Base-by-base conservation (phyloP, 1,140 invertebrate species). In the Pseudomyrmex gracilis region DNA sequence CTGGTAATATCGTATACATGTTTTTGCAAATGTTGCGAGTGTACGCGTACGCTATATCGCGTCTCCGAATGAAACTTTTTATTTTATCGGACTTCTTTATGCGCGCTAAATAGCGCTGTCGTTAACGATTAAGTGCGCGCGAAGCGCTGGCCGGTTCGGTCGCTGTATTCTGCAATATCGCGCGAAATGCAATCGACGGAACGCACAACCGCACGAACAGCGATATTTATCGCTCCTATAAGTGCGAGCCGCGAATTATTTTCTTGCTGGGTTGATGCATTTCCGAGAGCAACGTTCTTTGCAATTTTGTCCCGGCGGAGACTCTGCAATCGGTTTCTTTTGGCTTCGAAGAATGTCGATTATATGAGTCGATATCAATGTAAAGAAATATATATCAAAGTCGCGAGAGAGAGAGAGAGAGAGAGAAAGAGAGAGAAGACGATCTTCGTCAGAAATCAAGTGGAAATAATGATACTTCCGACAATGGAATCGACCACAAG, bases 381-480 rank as follows among this genome's bases (percentile, higher is more conserved):
- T 22, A 24, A 57, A 70, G 55, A 58, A 71, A 7, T 2, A 22
- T 34, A 34, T 58, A 1, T 20, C 20, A 10, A 10, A 34, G 24
- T n/a, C n/a, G 47, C 15, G 9, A 60, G 55, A 82, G n/a, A 13
- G 34, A 43, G 70, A 34, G 34, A 34, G 5, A 34, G 34, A 34
- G 34, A 34, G 0, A 34, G 34, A 34, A 5, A 34, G 0, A 34
- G 34, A 34, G 34, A 34, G 34, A 34, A 0, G 34, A 53, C 17
- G 47, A 82, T 73, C 49, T 82, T 82, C 78, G 78, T 74, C 68
- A 49, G 76, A 80, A 80, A 80, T 80, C 66, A 80, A 71, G 76
- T 80, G 76, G 76, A 80, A 80, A 80, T 66, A 80, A 71, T 71
- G 76, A 80, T 80, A 80, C 43, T 70, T 43, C 64, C 64, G 64